Base-by-base conservation (phyloP, 2,888 invertebrate genomes). In the Pseudanteris insignis region DNA sequence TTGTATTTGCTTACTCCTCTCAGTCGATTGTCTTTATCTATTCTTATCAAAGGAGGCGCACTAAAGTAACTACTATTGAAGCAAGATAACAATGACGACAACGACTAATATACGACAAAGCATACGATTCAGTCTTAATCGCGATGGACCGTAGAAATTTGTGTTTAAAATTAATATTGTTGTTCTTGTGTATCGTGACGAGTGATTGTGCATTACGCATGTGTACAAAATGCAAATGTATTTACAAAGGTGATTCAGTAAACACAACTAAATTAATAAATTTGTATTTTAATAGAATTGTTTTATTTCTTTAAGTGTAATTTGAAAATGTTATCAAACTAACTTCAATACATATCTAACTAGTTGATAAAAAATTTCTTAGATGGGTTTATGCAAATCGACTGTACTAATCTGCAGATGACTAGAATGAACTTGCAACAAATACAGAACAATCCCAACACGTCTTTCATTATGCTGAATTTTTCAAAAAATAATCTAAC, bases 401-500 rank as follows among this genome's bases (percentile, higher is more conserved):
- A 55, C 25, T 62, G 61, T 18, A 32, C 12, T 5, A 21, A 51
- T 7, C 40, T 34, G 7, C 40, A 46, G 2, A 11, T 51, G 10
- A 40, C 14, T 2, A 29, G 38, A 4, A 11, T 8, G 1, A 32
- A 58, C 5, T 25, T 58, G 4, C 36, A 13, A 0, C 46, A 47
- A 10, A 50, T 50, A 0, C 51, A 55, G 9, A 34, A 25, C 6
- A 46, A 51, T 15, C 18, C 18, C 10, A 47, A 62, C 10, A 25
- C 37, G 0, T 24, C 47, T 3, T 44, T 51, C 4, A 13, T 43
- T 4, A 34, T 12, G 9, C 14, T 62, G 0, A 50, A 44, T 5
- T 55, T 62, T n/a, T 55, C 55, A 0, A 40, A 51, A 0, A 57
- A 62, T 24, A 51, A 46, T 15, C 40, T 62, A n/a, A 28, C 46